A percentile compares a stretch with the other conserved stretches of the same genome.
Conservation (phyloP, 2,113 vertebrate species). For the Circaetus cinerascens region DNA sequence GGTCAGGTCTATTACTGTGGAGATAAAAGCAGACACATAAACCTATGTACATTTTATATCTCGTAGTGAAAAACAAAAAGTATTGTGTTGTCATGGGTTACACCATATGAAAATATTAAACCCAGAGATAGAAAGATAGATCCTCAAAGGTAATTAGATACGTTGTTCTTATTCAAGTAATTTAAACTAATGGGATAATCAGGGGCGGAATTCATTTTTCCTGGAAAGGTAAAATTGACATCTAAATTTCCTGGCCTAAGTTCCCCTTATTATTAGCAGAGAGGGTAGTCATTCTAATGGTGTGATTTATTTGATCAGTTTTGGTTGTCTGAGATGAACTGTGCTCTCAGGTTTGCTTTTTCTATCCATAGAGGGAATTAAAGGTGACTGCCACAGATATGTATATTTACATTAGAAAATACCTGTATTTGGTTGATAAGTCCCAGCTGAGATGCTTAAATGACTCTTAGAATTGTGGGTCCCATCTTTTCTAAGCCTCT, state of each 20-base stretch:
- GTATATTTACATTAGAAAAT: background rate
- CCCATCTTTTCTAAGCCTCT: background rate
- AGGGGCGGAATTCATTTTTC: background rate
- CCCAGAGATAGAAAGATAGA: background rate
- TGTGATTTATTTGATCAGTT: background rate
- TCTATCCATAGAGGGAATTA: background rate
- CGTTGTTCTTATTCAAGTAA: background rate
- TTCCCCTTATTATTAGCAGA: background rate
- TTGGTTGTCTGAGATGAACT: background rate
- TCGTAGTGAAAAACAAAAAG: background rate
- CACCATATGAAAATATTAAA: background rate
- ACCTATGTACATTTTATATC: background rate
- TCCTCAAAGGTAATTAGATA: background rate
- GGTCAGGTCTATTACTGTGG: background rate
- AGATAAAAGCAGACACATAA: background rate
- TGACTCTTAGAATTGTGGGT: background rate
- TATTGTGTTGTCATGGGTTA: background rate
- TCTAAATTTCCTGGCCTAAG: background rate
- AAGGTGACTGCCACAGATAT: background rate
- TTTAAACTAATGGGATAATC: background rate
- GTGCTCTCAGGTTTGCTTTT: background rate
- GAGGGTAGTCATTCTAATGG: background rate
- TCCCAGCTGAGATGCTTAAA: background rate
- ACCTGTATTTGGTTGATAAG: background rate
- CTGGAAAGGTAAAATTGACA: background rate